Evolutionary conservation across 2,797 vertebrate genomes (phyloP).

Genomic region (Leuciscus waleckii): DNA sequence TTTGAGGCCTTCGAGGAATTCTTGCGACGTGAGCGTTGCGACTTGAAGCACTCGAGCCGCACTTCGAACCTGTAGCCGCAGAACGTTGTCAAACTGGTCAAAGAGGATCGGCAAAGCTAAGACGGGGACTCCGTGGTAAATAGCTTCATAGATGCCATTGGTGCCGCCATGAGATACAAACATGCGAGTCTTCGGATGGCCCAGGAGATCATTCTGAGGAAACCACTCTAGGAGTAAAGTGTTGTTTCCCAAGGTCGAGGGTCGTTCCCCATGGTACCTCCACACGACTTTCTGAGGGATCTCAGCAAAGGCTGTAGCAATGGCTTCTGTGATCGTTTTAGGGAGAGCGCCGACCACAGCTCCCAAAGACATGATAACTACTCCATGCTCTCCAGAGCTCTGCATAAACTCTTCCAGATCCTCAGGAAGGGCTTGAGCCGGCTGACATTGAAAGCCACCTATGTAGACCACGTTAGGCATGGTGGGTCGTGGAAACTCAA

Average conservation of each 20-base stretch:
- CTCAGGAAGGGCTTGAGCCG: background rate
- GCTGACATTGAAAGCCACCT: conserved; percentile 11
- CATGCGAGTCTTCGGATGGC: conserved; percentile 23
- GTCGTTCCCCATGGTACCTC: conserved; percentile 5
- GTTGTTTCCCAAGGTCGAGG: conserved; percentile 18
- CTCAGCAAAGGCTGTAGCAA: conserved; percentile 16
- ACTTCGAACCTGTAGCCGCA: background rate
- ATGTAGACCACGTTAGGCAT: conserved; percentile 29
- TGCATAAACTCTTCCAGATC: conserved; percentile 32
- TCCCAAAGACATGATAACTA: conserved; percentile 26
- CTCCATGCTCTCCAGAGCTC: conserved; percentile 21
- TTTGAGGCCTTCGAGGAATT: conserved; percentile 16
- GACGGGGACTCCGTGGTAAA: conserved; percentile 7
- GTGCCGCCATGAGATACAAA: conserved; percentile 25
- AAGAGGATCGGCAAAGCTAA: conserved; percentile 28
- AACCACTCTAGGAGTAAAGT: conserved; percentile 36
- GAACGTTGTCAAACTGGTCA: conserved; percentile 27
- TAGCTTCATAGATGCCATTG: conserved; percentile 21
- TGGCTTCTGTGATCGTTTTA: background rate
- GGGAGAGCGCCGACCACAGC: background rate
- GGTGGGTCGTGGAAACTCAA: conserved; percentile 27
- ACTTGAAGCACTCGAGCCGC: conserved; percentile 23
- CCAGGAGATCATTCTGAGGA: conserved; percentile 28
- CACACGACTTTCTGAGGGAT: conserved; percentile 32
- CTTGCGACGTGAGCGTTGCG: conserved; percentile 1